A percentile compares a stretch with the other conserved stretches of the same genome.
phyloP scores from a whole-genome alignment of 2,888 invertebrate genomes.

The Lasioglossum zephyrum region DNA sequence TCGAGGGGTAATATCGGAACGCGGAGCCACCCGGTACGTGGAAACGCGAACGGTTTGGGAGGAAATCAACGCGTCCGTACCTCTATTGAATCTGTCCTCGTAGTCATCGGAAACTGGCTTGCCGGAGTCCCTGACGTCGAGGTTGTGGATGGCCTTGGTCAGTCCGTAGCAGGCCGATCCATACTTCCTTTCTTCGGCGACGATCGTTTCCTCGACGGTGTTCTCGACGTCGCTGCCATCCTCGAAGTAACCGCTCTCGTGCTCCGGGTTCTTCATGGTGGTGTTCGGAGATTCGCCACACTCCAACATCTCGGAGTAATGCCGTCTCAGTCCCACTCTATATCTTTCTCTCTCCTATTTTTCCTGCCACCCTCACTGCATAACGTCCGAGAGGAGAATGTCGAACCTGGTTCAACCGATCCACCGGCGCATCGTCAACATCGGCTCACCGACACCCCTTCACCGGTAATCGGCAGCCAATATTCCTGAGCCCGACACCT shows the following conservation, averaged over 20 bases:
- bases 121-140: slow-evolving; percentile 76
- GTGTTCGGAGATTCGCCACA: slow-evolving; percentile 13
- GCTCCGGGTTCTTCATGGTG: slow-evolving; percentile 87
- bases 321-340: not conserved
- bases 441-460: not conserved
- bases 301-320: slow-evolving; percentile 19
- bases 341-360: not conserved
- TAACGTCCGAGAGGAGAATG: slow-evolving; percentile 12
- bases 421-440: not conserved
- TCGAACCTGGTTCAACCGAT: slow-evolving; percentile 16
- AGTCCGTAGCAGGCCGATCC: slow-evolving; percentile 62
- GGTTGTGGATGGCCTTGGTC: slow-evolving; percentile 75
- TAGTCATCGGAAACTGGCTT: slow-evolving; percentile 64
- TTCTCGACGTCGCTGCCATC: slow-evolving; percentile 86
- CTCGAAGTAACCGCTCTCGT: slow-evolving; percentile 94
- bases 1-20: not conserved
- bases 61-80: slow-evolving; percentile 55
- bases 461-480: not conserved
- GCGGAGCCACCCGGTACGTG: not conserved
- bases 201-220: slow-evolving; percentile 68
- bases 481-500: not conserved
- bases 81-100: slow-evolving; percentile 63
- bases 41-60: slow-evolving; percentile 1
- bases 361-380: slow-evolving; percentile 28
- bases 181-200: slow-evolving; percentile 53